Base-by-base conservation (phyloP, 2,888 invertebrate species). In the Thumatha senex region DNA sequence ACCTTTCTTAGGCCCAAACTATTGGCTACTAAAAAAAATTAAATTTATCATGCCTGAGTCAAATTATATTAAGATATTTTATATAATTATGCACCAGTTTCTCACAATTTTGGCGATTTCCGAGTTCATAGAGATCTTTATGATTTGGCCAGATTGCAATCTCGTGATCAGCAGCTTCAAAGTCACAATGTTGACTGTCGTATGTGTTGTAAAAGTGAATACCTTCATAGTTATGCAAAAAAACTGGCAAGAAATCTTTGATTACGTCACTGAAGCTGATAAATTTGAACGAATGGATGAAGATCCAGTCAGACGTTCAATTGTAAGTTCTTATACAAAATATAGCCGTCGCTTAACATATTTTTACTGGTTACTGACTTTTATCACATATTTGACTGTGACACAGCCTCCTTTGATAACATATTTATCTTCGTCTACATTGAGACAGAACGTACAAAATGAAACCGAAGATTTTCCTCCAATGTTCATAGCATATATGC, bases 401-500 rank as follows among this genome's bases (percentile, higher is more conserved):
- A 58, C 56, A n/a, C 58, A 61, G 0, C 74, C 80, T 1, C 86
- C 88, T 1, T 54, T 84, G 3, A 67, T 86, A 47, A 66, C 55
- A 56, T 86, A 80, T 57, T 9, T 76, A 1, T 77, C 83, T 0
- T 84, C 86, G 0, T 38, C 67, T 0, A 63, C 56, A 3, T 84
- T 76, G 40, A 74, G 84, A 34, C 78, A 82, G 54, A 72, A 72
- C 9, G 40, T 84, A 12, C 68, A 47, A 0, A 84, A 84, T 58
- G 88, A 83, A 5, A 78, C 78, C 0, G 84, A 83, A 58, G 31
- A 55, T 0, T 89, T 88, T 61, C 84, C 85, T 0, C 89, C 88
- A 40, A 86, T 90, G 12, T 86, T 86, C 35, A 88, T 86, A 48
- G 79, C 89, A 11, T 90, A 88, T 86, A 74, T 84, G 72, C 88